Evolutionary conservation across 2,797 vertebrate genomes (phyloP), one percentile per base, ranked within the genome.

Genomic region (Salarias fasciatus): DNA sequence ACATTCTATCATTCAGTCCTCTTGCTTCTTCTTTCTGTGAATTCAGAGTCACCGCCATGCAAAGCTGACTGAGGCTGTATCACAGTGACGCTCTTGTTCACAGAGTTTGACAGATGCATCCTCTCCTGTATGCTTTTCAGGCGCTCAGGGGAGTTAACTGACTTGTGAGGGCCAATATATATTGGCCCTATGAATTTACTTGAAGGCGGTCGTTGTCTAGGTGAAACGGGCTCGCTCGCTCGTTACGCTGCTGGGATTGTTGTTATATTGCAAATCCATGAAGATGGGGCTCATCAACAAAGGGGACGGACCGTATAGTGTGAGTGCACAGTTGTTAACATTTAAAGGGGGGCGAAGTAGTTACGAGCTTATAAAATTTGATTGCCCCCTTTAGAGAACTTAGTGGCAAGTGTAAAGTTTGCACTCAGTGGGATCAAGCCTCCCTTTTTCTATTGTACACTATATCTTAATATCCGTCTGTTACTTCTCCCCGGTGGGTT

Each of bases 291-390:
- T 83, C 67, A 58, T 78, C 80, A 86, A 85, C 88, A 76, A 84
- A 86, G 69, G 62, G 71, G 66, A 80, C 12, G 62, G 81, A 72
- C 76, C 55, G 42, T 86, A 83, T 82, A 82, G 79, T 72, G 53
- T 57, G 82, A 89, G 80, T 78, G 87, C 82, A 77, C 69, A 83
- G 88, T 88, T 92, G 90, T 92, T 91, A 93, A 92, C 88, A 89
- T 91, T 89, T 89, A 92, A 77, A 88, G 82, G 33, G 33, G 33
- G 33, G 33, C 6, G 6, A 91, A 90, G 88, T 85, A 86, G 90
- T 92, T 92, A 92, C 77, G 83, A 91, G 88, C 80, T 31, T 85
- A 88, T 93, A 92, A 93, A 92, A 92, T 87, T 89, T 90, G 83
- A 92, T 89, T 77, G 86, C 77, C 83, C 88, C 88, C 91, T 83